Conservation (phyloP, 92 coral and sea anemone species). For the Paramuricea clavata region DNA sequence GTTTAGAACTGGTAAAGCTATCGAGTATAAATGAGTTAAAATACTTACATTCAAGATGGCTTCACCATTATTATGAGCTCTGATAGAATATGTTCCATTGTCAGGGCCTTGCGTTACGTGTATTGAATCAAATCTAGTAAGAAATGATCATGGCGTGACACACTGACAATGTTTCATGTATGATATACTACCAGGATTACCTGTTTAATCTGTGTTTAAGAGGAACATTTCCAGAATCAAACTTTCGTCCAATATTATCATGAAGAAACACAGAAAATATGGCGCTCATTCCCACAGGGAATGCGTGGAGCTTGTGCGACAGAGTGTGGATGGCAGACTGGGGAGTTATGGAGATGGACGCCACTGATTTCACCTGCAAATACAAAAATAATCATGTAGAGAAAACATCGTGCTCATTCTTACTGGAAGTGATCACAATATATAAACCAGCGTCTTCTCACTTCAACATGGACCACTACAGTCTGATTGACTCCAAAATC, state of each 20-base stretch:
- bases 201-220: constrained; percentile 95
- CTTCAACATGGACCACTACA: constrained; percentile 95
- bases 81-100: constrained; percentile 88
- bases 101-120: constrained; percentile 95
- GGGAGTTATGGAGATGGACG: constrained; percentile 83
- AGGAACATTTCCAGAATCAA: constrained; percentile 88
- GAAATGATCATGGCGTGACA: too few relatives aligned
- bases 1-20: background rate
- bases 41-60: constrained; percentile 85
- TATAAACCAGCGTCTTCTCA: too few relatives aligned
- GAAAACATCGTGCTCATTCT: background rate
- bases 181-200: too few relatives aligned
- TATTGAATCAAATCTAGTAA: constrained; percentile 88
- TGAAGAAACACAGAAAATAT: constrained; percentile 83
- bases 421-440: too few relatives aligned
- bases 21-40: background rate
- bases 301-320: constrained; percentile 87
- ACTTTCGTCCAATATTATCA: constrained; percentile 93
- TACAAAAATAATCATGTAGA: background rate
- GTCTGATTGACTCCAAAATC: constrained; percentile 97
- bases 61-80: constrained; percentile 92
- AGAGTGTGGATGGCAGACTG: constrained; percentile 88
- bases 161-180: too few relatives aligned
- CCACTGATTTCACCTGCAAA: constrained; percentile 88
- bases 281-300: constrained; percentile 94